Base-by-base conservation (phyloP, 2,797 vertebrate genomes). In the Falco naumanni region DNA sequence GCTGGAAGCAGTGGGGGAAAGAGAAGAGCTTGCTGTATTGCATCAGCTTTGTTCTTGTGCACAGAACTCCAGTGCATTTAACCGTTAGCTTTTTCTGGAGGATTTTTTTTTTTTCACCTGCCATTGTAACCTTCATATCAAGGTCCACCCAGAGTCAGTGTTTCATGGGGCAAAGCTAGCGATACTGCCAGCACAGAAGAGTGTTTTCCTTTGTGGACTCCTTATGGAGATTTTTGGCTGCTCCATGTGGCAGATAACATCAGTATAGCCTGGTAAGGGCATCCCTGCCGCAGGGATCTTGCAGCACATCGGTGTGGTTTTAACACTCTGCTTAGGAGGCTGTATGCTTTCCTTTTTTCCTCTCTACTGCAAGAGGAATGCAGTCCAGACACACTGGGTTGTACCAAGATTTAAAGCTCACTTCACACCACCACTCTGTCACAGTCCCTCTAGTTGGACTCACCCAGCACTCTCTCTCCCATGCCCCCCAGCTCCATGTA, bases 401-500 rank as follows among this genome's bases (percentile, higher is more conserved):
- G 9, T 53, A 20, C n/a, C 48, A 25, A 53, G 45, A 5, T 25
- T 76, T 50, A 9, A 82, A 16, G 5, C 12, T 16, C 11, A 1
- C 11, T 56, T 72, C 22, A 26, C 10, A 21, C 25, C 2, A 0
- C 34, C 6, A 10, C 34, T 53, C 64, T 34, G 50, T 6, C 56
- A 17, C 39, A 50, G 34, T 20, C 19, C 43, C 45, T 24, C 39
- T 34, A 6, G n/a, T 63, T 69, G 31, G 31, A 93, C 97, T 98
- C 87, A 98, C 98, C 98, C 37, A 98, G 87, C 34, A 98, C 98
- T 47, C 98, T 98, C 81, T 98, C 98, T 22, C 98, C 98, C 83
- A 98, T 94, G 80, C 98, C 98, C 10, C 98, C 98, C 59, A 98
- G 97, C 81, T 98, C 98, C 98, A 98, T 97, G 90, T 98, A 98